Evolutionary conservation across 2,113 vertebrate genomes (phyloP), one percentile per base, ranked within the genome.

Genomic region (Chaetorhynchus papuensis): DNA sequence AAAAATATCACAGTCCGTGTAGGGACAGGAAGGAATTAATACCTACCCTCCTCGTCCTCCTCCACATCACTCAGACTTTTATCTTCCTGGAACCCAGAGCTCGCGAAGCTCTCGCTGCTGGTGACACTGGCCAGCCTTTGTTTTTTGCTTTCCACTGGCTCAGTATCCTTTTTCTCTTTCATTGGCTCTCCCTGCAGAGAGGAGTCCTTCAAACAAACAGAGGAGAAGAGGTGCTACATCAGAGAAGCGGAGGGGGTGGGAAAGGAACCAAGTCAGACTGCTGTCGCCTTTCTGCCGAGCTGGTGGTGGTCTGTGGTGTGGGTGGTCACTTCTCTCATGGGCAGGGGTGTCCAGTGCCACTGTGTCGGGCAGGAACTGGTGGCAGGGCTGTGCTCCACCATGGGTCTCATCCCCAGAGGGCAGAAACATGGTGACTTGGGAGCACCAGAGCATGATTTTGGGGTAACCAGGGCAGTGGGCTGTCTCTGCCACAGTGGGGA

Each of bases 31-130:
- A 98, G 97, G 97, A 97, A 97, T 96, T 89, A 92, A 98, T 97
- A 97, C 98, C 77, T 98, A 98, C 98, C 98, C 83, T 98, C 98
- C 84, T 98, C 97, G 11, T 98, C 98, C 97, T 98, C 98, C 87
- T 97, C 97, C 59, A 42, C 94, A 92, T 98, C 98, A 59, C 97
- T 98, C 94, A 98, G 97, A 64, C 96, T 98, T 97, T 96, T 97
- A 74, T 98, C 98, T 96, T 98, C 98, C 83, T 98, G 98, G 95
- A 98, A 98, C 44, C 98, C 98, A 3, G 98, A 98, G 93, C 97
- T 98, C 0, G 96, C 96, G 1, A 97, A 96, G 83, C 97, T 98
- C 86, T 98, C 98, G 0, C 94, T 97, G 88, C 98, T 98, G 87
- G 97, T 97, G 65, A 98, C 63, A 13, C 98, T 98, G 54, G 94